Evolutionary conservation across 2,113 vertebrate species (phyloP).

Genomic region (Spea multiplicata): DNA sequence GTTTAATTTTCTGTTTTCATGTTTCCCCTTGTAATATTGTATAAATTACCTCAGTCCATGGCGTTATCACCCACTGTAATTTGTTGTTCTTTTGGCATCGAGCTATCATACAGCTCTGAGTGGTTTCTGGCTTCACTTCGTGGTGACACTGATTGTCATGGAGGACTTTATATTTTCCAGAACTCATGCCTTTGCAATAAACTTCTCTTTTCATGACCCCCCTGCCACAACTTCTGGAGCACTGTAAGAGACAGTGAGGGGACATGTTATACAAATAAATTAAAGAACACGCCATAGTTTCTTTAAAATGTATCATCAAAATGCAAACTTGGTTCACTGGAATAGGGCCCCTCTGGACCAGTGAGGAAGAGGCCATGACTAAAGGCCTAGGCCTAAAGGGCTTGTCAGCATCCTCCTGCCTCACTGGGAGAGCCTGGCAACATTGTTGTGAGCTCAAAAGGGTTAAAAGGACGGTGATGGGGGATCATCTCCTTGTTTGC

Average conservation of each 20-base stretch:
- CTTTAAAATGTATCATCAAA: too few species aligned
- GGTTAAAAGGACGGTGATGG: too few species aligned
- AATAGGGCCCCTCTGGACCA: too few species aligned
- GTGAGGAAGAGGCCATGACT: too few species aligned
- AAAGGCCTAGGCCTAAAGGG: too few species aligned
- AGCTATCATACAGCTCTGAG: slow-evolving; percentile 83
- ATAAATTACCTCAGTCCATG: slow-evolving; percentile 86
- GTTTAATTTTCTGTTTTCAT: too few species aligned
- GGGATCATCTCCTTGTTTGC: too few species aligned
- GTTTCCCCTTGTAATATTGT: neutral
- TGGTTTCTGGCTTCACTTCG: slow-evolving; percentile 72
- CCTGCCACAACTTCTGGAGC: slow-evolving; percentile 93
- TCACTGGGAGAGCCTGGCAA: too few species aligned
- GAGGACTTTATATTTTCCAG: slow-evolving; percentile 62
- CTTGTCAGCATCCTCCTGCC: too few species aligned
- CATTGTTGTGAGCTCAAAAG: too few species aligned
- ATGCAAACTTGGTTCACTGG: too few species aligned
- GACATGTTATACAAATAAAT: neutral
- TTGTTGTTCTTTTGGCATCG: slow-evolving; percentile 88
- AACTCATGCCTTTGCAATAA: slow-evolving; percentile 73
- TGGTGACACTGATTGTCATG: slow-evolving; percentile 77
- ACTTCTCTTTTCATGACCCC: slow-evolving; percentile 82
- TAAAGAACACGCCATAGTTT: too few species aligned
- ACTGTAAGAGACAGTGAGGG: slow-evolving; percentile 60
- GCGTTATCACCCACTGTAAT: slow-evolving; percentile 82